Conservation (phyloP, 1,140 invertebrate genomes). For the Acromyrmex heyeri region DNA sequence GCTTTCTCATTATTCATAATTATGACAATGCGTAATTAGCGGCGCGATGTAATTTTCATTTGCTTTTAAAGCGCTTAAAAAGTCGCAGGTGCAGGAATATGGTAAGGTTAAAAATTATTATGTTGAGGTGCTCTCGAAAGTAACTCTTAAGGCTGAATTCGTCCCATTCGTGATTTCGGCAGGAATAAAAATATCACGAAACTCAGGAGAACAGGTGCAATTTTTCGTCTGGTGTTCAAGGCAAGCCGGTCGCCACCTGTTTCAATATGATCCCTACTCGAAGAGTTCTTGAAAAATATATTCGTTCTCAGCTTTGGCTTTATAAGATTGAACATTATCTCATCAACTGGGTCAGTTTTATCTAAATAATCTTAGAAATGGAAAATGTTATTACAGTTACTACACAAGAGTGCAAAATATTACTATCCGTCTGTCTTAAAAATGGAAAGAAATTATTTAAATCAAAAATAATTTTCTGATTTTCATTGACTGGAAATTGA, state of each 20-base stretch:
- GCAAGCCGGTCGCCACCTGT: conserved; percentile 76
- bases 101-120: conserved; percentile 61
- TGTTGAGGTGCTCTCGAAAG: conserved; percentile 38
- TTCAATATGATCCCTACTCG: conserved; percentile 68
- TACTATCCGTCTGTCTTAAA: neutral
- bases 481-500: neutral
- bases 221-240: conserved; percentile 73
- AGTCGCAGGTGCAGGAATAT: conserved; percentile 42
- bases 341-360: conserved; percentile 46
- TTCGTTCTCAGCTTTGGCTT: neutral
- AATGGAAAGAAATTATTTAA: conserved; percentile 1
- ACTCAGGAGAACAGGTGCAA: conserved; percentile 69
- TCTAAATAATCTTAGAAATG: conserved; percentile 16
- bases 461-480: neutral
- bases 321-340: neutral
- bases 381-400: conserved; percentile 31
- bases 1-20: conserved; percentile 17
- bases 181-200: conserved; percentile 60
- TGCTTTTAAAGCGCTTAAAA: neutral
- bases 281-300: conserved; percentile 64
- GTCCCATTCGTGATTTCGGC: conserved; percentile 40
- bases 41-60: conserved; percentile 32
- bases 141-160: conserved; percentile 44
- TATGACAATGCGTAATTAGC: conserved; percentile 35
- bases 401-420: neutral